Conservation (phyloP, 2,797 vertebrate genomes). For the Meda fulgida region DNA sequence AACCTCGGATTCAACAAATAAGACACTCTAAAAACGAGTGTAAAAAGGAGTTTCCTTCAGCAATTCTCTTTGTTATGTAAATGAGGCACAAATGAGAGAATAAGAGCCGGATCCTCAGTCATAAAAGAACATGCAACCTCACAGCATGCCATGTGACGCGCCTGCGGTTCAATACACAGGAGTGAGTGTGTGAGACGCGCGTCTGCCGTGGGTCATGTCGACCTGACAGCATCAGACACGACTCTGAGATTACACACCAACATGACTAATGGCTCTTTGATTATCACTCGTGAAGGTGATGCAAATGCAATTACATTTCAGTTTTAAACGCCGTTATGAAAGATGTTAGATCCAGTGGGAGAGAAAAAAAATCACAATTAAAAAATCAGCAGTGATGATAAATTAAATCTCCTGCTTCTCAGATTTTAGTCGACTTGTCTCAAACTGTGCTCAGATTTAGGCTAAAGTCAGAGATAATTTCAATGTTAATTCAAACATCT, state of each 20-base stretch:
- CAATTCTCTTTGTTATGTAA: neutral
- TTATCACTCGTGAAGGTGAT: neutral
- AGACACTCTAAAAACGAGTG: neutral
- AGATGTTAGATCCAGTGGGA: neutral
- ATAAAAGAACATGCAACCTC: neutral
- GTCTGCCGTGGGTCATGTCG: neutral
- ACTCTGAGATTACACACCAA: constrained; percentile 7
- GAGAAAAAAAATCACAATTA: neutral
- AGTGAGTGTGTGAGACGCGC: neutral
- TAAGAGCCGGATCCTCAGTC: neutral
- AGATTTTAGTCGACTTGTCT: neutral
- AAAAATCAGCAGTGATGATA: neutral
- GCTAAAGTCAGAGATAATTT: neutral
- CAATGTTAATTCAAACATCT: neutral
- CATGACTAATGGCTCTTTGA: constrained; percentile 5
- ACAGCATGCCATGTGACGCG: neutral
- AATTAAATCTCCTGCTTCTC: neutral
- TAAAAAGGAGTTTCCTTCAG: neutral
- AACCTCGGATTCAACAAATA: neutral
- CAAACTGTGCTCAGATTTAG: neutral
- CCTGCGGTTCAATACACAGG: neutral
- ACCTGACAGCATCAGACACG: neutral
- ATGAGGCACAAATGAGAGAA: neutral
- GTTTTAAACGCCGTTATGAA: neutral
- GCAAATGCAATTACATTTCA: neutral